Evolutionary conservation across 1,140 invertebrate species (phyloP), one percentile per base, ranked within the genome.

Genomic region (Caenorhabditis inopinata): DNA sequence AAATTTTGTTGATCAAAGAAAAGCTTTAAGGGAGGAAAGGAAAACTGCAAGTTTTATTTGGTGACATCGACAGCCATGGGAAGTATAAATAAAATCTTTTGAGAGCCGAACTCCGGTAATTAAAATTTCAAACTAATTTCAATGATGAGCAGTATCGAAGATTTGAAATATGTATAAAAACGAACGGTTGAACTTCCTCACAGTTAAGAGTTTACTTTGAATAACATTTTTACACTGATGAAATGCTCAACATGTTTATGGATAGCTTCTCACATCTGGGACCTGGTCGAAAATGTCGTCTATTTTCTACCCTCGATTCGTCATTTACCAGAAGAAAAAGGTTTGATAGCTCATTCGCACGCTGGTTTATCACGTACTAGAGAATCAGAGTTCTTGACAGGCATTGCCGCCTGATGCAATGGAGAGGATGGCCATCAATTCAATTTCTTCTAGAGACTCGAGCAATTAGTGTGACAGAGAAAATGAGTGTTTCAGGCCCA

Each of bases 321-420:
- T 58, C 27, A 29, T 68, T 1, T 35, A 21, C 3, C 58, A 38
- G 27, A 58, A 58, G 32, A 58, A 58, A 58, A 16, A 6, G 5
- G 21, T 51, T 25, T n/a, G n/a, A n/a, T n/a, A n/a, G n/a, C n/a
- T n/a, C n/a, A n/a, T n/a, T 68, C 58, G 38, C 58, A 68, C 58
- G 58, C 58, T 16, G 58, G n/a, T 68, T 68, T 68, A 68, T 68
- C 58, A 38, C 58, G 4, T 38, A 29, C 32, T 42, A 68, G 38
- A 16, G 12, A 68, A 68, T 68, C 58, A 68, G 58, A 68, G 58
- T 68, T 68, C 58, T n/a, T n/a, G n/a, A n/a, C n/a, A n/a, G 58
- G 18, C 51, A 29, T 32, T 58, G 27, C 25, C 51, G 51, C 51
- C 51, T 32, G 51, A n/a, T 58, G 32, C 58, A 23, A 23, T 42